Conservation (phyloP, 2,888 invertebrate genomes). For the Drosophila limbata region DNA sequence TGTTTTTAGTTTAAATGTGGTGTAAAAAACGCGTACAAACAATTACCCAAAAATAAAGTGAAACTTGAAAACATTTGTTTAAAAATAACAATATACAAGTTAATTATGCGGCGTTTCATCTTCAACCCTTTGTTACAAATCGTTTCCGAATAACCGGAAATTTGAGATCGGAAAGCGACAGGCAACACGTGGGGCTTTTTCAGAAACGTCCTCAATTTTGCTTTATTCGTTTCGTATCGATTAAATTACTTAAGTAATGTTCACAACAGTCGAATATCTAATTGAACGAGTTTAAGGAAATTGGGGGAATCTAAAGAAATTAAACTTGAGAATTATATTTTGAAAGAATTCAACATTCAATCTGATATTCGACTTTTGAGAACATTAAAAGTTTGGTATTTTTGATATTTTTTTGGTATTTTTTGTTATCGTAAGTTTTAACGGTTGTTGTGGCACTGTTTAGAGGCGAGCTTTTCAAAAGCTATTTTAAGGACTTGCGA, state of each 20-base stretch:
- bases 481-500: constrained; percentile 79
- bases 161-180: not conserved
- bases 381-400: constrained; percentile 21
- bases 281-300: not conserved
- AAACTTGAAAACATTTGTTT: constrained; percentile 46
- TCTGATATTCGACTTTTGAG: constrained; percentile 9
- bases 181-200: not conserved
- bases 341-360: not conserved
- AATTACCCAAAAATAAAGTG: constrained; percentile 64
- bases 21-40: constrained; percentile 66
- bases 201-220: constrained; percentile 14
- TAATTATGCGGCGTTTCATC: constrained; percentile 22
- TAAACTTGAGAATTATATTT: not conserved
- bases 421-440: constrained; percentile 33
- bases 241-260: constrained; percentile 27
- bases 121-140: not conserved
- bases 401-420: constrained; percentile 27
- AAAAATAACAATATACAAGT: constrained; percentile 39
- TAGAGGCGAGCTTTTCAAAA: constrained; percentile 82
- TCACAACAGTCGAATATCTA: constrained; percentile 24
- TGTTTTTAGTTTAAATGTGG: constrained; percentile 32
- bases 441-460: constrained; percentile 75
- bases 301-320: not conserved
- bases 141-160: constrained; percentile 12
- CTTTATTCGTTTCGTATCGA: constrained; percentile 18